These are phyloP conservation scores for Apostichopus leukothele DNA, from an alignment of 53 echinoderm and acorn worm species.

Conservation along the genomic window DNA sequence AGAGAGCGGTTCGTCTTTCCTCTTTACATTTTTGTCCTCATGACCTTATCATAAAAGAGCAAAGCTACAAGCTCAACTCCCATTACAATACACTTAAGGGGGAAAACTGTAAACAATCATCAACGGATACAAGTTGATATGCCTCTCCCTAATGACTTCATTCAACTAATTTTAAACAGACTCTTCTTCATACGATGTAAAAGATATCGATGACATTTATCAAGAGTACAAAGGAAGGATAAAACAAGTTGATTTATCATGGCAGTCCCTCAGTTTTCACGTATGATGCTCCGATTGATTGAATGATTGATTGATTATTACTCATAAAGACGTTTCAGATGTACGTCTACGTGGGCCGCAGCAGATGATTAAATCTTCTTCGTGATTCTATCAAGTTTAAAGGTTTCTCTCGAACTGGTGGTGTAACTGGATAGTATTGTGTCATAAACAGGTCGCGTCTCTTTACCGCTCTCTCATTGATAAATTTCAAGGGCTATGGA, in stretches of 20 bases:
- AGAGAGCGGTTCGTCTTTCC: background rate
- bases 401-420: background rate
- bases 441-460: conserved; percentile 26
- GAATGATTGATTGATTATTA: background rate
- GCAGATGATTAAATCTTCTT: background rate
- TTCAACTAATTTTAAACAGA: background rate
- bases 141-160: conserved; percentile 10
- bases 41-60: background rate
- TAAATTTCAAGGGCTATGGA: conserved; percentile 30
- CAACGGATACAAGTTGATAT: background rate
- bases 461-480: conserved; percentile 14
- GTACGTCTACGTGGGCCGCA: background rate
- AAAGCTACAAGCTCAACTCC: background rate
- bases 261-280: background rate
- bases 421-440: conserved; percentile 18
- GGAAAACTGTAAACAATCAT: background rate
- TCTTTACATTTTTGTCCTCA: background rate
- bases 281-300: background rate
- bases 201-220: background rate
- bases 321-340: background rate
- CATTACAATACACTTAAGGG: background rate
- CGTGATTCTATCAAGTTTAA: too few relatives aligned
- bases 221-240: background rate
- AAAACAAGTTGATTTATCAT: background rate
- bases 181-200: background rate